phyloP scores from a whole-genome alignment of 1,140 invertebrate genomes.

The Agrypnia vestita region DNA sequence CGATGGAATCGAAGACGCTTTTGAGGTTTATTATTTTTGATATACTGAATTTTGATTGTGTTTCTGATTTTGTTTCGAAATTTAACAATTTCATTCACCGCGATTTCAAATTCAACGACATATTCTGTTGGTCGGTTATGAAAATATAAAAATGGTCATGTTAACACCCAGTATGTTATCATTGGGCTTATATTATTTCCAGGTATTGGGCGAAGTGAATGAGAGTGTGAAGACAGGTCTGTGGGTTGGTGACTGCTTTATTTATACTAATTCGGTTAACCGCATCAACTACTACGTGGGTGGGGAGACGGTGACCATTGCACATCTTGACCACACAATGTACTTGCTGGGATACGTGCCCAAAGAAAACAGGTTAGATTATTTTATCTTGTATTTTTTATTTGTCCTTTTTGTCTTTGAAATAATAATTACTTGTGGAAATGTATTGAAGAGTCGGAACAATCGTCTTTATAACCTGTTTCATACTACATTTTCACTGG shows the following conservation, averaged over 20 bases:
- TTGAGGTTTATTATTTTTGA: constrained; percentile 81
- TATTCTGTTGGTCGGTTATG: too few relatives aligned
- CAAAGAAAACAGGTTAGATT: constrained; percentile 85
- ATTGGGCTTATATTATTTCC: constrained; percentile 60
- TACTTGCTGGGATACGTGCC: constrained; percentile 98
- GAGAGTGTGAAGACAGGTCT: constrained; percentile 97
- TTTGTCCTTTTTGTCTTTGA: too few relatives aligned
- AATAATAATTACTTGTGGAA: too few relatives aligned
- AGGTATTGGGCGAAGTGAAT: constrained; percentile 90
- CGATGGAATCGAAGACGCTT: constrained; percentile 97
- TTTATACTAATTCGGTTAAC: constrained; percentile 98
- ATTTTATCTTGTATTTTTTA: too few relatives aligned
- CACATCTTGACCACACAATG: constrained; percentile 94
- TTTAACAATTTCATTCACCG: background rate
- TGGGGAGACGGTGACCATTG: constrained; percentile 98
- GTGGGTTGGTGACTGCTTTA: constrained; percentile 99
- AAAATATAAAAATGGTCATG: background rate
- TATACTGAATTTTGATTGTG: too few relatives aligned
- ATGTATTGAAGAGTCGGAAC: too few relatives aligned
- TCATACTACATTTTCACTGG: too few relatives aligned
- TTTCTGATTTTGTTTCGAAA: background rate
- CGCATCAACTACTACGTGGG: constrained; percentile 99
- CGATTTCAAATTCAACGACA: background rate
- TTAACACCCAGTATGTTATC: constrained; percentile 44
- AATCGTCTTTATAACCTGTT: too few relatives aligned